Conservation (phyloP, 2,113 vertebrate genomes). For the Cisticola juncidis region DNA sequence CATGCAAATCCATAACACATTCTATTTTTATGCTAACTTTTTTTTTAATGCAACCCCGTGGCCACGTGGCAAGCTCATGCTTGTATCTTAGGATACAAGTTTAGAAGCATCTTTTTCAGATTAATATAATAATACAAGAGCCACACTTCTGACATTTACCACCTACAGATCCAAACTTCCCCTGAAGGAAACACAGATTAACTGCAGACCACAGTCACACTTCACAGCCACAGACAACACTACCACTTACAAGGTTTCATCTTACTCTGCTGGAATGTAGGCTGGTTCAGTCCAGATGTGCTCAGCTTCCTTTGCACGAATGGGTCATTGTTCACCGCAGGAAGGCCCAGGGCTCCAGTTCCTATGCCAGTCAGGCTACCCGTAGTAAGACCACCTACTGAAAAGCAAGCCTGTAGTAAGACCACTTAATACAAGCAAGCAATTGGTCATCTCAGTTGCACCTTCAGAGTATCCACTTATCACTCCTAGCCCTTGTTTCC, state of each 20-base stretch:
- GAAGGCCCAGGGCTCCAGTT: slow-evolving; percentile 88
- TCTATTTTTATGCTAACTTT: background rate
- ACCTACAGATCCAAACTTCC: background rate
- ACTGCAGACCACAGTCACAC: slow-evolving; percentile 75
- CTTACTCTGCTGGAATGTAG: slow-evolving; percentile 99
- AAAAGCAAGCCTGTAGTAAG: slow-evolving; percentile 77
- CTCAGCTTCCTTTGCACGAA: slow-evolving; percentile 97
- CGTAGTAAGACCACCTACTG: slow-evolving; percentile 87
- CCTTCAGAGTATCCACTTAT: background rate
- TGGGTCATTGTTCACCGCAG: slow-evolving; percentile 89
- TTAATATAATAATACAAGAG: background rate
- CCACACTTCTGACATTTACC: background rate
- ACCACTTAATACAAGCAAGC: slow-evolving; percentile 69
- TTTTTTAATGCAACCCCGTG: rapidly evolving
- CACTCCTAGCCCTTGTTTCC: background rate
- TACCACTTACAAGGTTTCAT: slow-evolving; percentile 95
- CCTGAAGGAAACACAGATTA: slow-evolving; percentile 46
- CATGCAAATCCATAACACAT: background rate
- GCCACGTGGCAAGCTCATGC: background rate
- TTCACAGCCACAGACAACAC: slow-evolving; percentile 89
- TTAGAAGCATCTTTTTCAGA: background rate
- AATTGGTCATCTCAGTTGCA: background rate
- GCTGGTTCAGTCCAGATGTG: slow-evolving; percentile 94
- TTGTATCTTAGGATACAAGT: background rate
- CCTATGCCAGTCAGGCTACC: slow-evolving; percentile 90